Evolutionary conservation across 2,797 vertebrate species (phyloP).

Genomic region (Pangasius larnaudii): DNA sequence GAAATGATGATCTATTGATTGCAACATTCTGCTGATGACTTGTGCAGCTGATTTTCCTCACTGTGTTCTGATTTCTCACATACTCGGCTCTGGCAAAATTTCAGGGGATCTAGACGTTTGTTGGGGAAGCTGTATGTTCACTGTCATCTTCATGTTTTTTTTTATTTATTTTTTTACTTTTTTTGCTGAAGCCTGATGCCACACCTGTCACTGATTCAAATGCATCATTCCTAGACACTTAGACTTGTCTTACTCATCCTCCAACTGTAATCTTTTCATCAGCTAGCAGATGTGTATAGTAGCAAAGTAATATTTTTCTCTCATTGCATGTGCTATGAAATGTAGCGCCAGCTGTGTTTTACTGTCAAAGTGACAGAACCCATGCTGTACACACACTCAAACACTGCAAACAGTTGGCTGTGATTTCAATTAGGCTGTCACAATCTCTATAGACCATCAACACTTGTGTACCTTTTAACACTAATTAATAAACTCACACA

Average conservation of each 20-base stretch:
- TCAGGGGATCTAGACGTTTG: neutral
- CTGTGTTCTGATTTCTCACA: neutral
- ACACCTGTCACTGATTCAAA: conserved; percentile 9
- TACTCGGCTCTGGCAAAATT: neutral
- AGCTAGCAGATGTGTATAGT: conserved; percentile 39
- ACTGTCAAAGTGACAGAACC: conserved; percentile 12
- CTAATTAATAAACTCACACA: neutral
- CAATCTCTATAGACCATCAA: neutral
- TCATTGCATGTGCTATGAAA: conserved; percentile 17
- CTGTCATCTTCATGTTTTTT: neutral
- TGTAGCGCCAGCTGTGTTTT: conserved; percentile 35
- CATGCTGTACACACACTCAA: conserved; percentile 6
- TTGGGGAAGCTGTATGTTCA: neutral
- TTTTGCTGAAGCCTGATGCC: neutral
- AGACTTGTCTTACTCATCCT: conserved; percentile 1
- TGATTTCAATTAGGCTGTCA: neutral
- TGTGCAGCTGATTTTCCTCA: conserved; percentile 8
- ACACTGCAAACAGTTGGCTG: neutral
- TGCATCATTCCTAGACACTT: neutral
- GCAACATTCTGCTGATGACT: neutral
- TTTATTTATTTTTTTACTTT: neutral
- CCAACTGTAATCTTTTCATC: neutral
- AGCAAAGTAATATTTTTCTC: neutral
- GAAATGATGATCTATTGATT: neutral
- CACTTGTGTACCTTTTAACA: neutral